A percentile compares a stretch with the other conserved stretches of the same genome.
Evolutionary conservation across 2,113 vertebrate genomes (phyloP).

Genomic region (Nothoprocta pentlandii): DNA sequence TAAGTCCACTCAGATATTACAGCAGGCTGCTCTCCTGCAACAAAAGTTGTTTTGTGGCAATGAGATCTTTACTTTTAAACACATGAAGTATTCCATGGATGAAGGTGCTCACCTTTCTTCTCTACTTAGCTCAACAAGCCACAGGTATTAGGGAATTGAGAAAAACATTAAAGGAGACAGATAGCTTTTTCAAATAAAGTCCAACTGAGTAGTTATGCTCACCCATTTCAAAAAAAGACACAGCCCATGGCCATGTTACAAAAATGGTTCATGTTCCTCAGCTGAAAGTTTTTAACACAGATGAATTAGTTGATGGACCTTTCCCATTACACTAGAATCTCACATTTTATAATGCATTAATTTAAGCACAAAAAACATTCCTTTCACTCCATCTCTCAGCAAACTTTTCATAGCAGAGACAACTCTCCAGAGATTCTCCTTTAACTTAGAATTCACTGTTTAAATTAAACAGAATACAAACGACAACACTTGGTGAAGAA

Average conservation of each 20-base stretch:
- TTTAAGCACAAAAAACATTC: background rate
- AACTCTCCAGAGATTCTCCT: background rate
- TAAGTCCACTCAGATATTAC: background rate
- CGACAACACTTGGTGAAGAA: background rate
- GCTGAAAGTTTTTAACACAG: background rate
- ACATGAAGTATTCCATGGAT: background rate
- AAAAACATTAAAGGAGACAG: background rate
- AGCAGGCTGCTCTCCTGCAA: background rate
- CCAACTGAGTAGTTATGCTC: background rate
- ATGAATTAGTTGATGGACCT: background rate
- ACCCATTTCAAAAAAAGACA: background rate
- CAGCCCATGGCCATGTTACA: background rate
- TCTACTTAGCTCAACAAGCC: background rate
- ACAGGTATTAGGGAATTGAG: background rate
- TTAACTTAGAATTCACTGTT: background rate
- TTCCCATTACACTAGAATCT: background rate
- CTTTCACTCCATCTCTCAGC: background rate
- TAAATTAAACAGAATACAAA: background rate
- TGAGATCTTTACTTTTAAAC: background rate
- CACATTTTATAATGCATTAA: background rate
- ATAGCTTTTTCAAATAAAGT: background rate
- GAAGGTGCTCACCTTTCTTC: background rate
- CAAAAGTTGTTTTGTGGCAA: background rate
- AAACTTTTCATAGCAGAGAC: background rate
- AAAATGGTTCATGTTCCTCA: background rate